Base-by-base conservation (phyloP, 1,140 invertebrate species). In the Periplaneta americana region DNA sequence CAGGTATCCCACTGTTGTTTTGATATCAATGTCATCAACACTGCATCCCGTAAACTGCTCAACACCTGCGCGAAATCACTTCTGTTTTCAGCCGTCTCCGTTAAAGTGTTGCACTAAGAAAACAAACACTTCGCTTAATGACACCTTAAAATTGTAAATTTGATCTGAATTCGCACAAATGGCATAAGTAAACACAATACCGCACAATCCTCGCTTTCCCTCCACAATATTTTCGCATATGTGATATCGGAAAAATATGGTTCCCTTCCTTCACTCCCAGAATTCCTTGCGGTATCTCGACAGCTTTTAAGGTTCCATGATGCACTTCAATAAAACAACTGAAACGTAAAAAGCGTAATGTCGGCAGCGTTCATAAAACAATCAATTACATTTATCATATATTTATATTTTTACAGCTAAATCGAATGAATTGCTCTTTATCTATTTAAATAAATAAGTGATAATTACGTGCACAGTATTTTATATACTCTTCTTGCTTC, bases 191-290 rank as follows among this genome's bases (percentile, higher is more conserved):
- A 81, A 79, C 11, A 81, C 35, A 74, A 78, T 77, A 83, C 80
- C 75, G 22, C 31, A 48, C 35, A 78, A 34, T 34, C 74, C 37
- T 80, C 57, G 34, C 82, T 84, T 84, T 84, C 83, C 83, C 83
- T 84, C 83, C 83, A 81, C 80, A 82, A 83, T 82, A 81, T 80
- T 82, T 83, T 75, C 75, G 80, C 82, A 78, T 83, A 82, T 81
- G 80, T 83, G 84, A 85, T 86, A 87, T 86, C 86, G 66, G 86
- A 86, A 87, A 87, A 86, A 87, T 87, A 85, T 85, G 86, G 87
- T 87, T 87, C 85, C 85, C 85, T 85, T 85, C 84, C 82, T 84
- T 83, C 81, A 85, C 83, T 87, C 86, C 86, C 87, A 87, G 83
- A 85, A 87, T 83, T 83, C 85, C 83, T 86, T 85, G 85, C 87